Evolutionary conservation across 2,888 invertebrate species (phyloP), one percentile per base, ranked within the genome.

Genomic region (Ormyrus labotus): DNA sequence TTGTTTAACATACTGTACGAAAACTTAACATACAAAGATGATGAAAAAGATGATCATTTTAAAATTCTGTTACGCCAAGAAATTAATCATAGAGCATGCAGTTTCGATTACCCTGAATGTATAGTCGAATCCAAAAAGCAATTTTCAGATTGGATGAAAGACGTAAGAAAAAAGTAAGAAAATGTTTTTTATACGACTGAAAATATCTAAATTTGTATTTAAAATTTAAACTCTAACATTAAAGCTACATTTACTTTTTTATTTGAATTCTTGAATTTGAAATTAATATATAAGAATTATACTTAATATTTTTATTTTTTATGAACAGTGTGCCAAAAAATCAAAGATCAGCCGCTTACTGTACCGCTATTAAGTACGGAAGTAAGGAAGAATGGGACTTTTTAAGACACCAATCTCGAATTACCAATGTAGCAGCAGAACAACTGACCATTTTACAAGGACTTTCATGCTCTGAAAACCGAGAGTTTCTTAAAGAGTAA

Each of bases 351-450:
- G 90, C 93, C 0, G 94, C 95, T 0, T 95, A 94, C 88, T 95
- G 95, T 87, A 90, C 91, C 6, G 95, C 93, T 19, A 88, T 96
- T 0, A 92, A 92, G 75, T 89, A 93, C 78, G 96, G 96, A 60
- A 93, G 93, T 0, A 90, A 92, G 45, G 91, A 91, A 0, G 96
- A 96, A 87, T 96, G 96, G 94, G 92, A 95, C 53, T 94, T 95
- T 89, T 91, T 95, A 58, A 95, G 94, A 93, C 85, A 92, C 5
- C 91, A 93, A 84, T 96, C 94, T 90, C 85, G 90, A 55, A 92
- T 92, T 71, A 91, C 94, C 1, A 92, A 93, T 11, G 93, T 94
- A 65, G 94, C 94, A 0, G 91, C 92, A 2, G 93, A 95, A 84
- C 92, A 94, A 65, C 91, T 91, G 1, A 92, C 92, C 11, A 93